phyloP scores from a whole-genome alignment of 2,113 vertebrate genomes.

The Paramormyrops kingsleyae region DNA sequence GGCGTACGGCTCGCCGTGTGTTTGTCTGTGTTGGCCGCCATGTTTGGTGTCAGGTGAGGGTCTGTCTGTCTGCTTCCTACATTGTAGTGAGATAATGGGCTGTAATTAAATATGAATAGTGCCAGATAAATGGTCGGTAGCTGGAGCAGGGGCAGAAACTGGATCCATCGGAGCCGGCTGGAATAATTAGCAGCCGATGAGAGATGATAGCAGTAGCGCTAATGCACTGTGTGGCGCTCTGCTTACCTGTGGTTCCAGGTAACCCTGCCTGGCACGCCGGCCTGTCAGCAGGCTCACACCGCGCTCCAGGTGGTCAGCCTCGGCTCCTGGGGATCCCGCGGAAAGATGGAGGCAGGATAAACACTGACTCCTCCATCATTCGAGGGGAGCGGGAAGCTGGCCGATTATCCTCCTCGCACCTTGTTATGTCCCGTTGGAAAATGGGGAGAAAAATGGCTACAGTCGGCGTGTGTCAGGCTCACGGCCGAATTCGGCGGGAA shows the following conservation, averaged over 20 bases:
- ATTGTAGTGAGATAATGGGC: conserved; percentile 65
- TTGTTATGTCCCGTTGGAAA: not conserved
- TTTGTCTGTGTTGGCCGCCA: not conserved
- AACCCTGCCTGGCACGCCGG: conserved; percentile 33
- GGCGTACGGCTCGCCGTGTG: not conserved
- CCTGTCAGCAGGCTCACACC: conserved; percentile 1
- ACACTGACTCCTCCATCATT: not conserved
- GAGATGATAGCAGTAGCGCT: conserved; percentile 55
- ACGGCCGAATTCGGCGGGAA: not conserved
- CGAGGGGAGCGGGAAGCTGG: conserved; percentile 27
- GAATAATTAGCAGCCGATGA: conserved; percentile 69
- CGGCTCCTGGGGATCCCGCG: not conserved
- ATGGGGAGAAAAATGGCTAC: not conserved
- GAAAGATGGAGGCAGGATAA: not conserved
- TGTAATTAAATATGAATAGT: conserved; percentile 70
- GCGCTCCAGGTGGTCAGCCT: not conserved
- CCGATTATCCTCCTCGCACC: not conserved
- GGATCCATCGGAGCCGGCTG: conserved; percentile 48
- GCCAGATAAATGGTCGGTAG: conserved; percentile 64
- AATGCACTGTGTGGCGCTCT: conserved; percentile 29
- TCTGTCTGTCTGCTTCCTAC: conserved; percentile 56
- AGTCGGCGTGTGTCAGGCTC: not conserved
- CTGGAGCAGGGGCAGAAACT: conserved; percentile 61
- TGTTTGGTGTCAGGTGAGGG: conserved; percentile 31
- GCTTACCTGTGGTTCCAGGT: conserved; percentile 37